phyloP scores from a whole-genome alignment of 2,797 vertebrate species.

The Parambassis ranga region DNA sequence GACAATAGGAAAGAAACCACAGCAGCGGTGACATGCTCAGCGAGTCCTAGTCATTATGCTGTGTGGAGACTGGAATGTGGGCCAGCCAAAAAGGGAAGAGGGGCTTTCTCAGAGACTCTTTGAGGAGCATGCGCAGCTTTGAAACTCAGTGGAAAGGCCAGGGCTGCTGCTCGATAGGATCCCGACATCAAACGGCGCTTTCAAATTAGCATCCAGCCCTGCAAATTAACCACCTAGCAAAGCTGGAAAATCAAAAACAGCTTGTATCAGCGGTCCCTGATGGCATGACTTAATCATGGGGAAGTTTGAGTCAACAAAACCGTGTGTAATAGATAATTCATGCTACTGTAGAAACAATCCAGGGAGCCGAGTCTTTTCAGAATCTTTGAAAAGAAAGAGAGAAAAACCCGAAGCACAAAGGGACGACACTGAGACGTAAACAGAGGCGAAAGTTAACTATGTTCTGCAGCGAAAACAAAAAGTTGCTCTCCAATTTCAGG shows the following conservation, averaged over 20 bases:
- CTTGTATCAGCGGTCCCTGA: slow-evolving; percentile 47
- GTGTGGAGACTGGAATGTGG: slow-evolving; percentile 58
- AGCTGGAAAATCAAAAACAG: slow-evolving; percentile 58
- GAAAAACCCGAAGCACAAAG: slow-evolving; percentile 7
- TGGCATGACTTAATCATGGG: slow-evolving; percentile 67
- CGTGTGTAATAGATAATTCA: slow-evolving; percentile 67
- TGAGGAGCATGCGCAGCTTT: slow-evolving; percentile 62
- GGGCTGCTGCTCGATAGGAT: slow-evolving; percentile 36
- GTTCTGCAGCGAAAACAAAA: slow-evolving; percentile 39
- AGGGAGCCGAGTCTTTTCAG: slow-evolving; percentile 27
- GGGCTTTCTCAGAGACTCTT: slow-evolving; percentile 49
- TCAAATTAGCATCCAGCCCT: slow-evolving; percentile 68
- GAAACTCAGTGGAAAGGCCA: slow-evolving; percentile 58
- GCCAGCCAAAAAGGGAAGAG: slow-evolving; percentile 53
- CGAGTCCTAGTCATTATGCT: slow-evolving; percentile 69
- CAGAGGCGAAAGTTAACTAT: slow-evolving; percentile 50
- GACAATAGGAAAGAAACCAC: slow-evolving; percentile 24
- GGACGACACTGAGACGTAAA: slow-evolving; percentile 20
- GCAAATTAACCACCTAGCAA: slow-evolving; percentile 71
- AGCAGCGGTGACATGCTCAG: slow-evolving; percentile 51
- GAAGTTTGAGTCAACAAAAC: slow-evolving; percentile 70
- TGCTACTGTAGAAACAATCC: slow-evolving; percentile 48
- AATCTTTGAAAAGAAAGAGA: slow-evolving; percentile 27
- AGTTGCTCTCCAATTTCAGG: slow-evolving; percentile 50
- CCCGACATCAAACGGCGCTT: slow-evolving; percentile 67